phyloP scores from a whole-genome alignment of 1,140 invertebrate species.

The Meloidogyne chitwoodi region DNA sequence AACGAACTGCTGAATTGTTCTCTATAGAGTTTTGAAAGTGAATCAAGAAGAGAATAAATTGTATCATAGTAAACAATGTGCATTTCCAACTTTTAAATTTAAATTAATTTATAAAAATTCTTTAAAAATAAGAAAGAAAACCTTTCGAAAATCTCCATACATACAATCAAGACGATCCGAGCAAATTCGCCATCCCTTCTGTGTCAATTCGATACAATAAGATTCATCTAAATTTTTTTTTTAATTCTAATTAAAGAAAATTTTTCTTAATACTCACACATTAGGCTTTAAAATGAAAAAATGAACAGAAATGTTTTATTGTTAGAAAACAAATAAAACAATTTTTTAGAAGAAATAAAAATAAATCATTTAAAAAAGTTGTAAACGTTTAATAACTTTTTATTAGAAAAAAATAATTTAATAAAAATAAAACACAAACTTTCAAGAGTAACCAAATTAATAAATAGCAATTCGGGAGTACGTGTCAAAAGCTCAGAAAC shows the following conservation, averaged over 20 bases:
- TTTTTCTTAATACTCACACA: too few relatives aligned
- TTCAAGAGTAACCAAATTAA: slow-evolving; percentile 43
- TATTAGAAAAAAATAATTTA: too few relatives aligned
- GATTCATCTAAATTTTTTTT: slow-evolving; percentile 20
- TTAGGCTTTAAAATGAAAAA: too few relatives aligned
- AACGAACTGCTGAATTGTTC: slow-evolving; percentile 13
- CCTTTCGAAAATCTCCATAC: slow-evolving; percentile 37
- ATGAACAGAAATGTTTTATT: neutral
- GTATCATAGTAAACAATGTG: slow-evolving; percentile 27
- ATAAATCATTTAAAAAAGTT: too few relatives aligned
- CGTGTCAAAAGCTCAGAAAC: slow-evolving; percentile 28
- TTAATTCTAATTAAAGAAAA: too few relatives aligned
- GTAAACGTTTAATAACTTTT: too few relatives aligned
- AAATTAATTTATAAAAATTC: too few relatives aligned
- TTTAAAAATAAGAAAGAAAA: slow-evolving; percentile 4
- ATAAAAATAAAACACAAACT: slow-evolving; percentile 15
- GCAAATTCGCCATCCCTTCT: slow-evolving; percentile 38
- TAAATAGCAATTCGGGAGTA: slow-evolving; percentile 36
- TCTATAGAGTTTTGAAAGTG: slow-evolving; percentile 16
- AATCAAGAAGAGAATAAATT: slow-evolving; percentile 26
- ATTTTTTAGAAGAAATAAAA: neutral
- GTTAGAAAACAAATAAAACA: neutral
- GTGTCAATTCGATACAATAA: slow-evolving; percentile 41
- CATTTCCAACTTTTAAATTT: slow-evolving; percentile 12
- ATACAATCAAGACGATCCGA: slow-evolving; percentile 40